Conservation (phyloP, 2,113 vertebrate genomes). For the Serinus canaria region DNA sequence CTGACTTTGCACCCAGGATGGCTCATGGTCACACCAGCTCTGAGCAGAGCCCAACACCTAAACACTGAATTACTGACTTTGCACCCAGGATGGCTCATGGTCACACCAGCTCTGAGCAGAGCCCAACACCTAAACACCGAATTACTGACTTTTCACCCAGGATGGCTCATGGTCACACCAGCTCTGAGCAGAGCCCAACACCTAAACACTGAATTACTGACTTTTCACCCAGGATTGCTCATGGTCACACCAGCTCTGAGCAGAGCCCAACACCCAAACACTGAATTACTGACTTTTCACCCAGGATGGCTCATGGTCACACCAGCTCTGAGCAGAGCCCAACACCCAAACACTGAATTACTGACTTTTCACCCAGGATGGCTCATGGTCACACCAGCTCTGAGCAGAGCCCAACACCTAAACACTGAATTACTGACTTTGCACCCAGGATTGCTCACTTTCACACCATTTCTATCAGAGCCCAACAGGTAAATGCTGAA, state of each 20-base stretch:
- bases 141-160: background rate
- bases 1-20: background rate
- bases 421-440: background rate
- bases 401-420: background rate
- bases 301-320: background rate
- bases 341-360: background rate
- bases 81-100: background rate
- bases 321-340: background rate
- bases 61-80: background rate
- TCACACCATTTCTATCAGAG: background rate
- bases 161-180: background rate
- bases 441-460: background rate
- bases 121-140: background rate
- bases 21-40: background rate
- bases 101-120: background rate
- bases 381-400: background rate
- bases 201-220: too few relatives aligned
- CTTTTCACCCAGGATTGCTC: background rate
- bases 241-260: background rate
- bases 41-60: background rate
- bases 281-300: background rate
- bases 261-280: background rate
- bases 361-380: background rate
- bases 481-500: background rate
- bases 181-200: too few relatives aligned